Base-by-base conservation (phyloP, 2,888 invertebrate species). In the Gibbula magus region DNA sequence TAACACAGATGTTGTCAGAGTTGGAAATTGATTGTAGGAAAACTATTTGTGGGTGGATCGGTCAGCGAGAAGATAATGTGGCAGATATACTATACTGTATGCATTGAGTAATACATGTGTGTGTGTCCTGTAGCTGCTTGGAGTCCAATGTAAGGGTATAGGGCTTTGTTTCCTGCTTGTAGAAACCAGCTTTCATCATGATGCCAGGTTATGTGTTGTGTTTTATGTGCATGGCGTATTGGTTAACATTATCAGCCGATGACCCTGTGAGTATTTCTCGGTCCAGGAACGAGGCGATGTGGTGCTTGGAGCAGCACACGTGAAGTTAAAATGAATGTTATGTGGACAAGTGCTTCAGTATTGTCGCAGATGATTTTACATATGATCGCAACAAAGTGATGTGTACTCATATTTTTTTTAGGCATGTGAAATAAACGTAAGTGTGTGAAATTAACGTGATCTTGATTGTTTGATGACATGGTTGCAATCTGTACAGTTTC, bases 341-440 rank as follows among this genome's bases (percentile, higher is more conserved):
- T 70, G 39, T 70, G 32, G 18, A 70, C 35, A 32, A 70, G 70
- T 70, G 70, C 70, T 70, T 32, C 70, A 70, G 35, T 70, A 70
- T 70, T 70, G 70, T 70, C 32, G 35, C 32, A 39, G 35, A 18
- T 70, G 70, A 35, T 70, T 67, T 70, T 70, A 70, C 70, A n/a
- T 70, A 29, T 67, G 67, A 32, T 67, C 29, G 70, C 35, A 56
- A 56, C 56, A 56, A 56, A 70, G 70, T 39, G 39, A 70, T 70
- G 70, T 70, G 70, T 70, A 70, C 39, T 70, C 70, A 35, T 45
- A 45, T 45, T 61, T 61, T 20, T 66, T 70, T 70, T 70, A 70
- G 70, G 70, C 35, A 70, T 70, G 70, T 70, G 70, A 70, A 70
- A 70, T 70, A 70, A 70, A 70, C 70, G 70, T 70, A 70, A 29